These are phyloP conservation scores for Lasioglossum figueresi DNA, from an alignment of 2,888 invertebrate species.

Conservation along the genomic window DNA sequence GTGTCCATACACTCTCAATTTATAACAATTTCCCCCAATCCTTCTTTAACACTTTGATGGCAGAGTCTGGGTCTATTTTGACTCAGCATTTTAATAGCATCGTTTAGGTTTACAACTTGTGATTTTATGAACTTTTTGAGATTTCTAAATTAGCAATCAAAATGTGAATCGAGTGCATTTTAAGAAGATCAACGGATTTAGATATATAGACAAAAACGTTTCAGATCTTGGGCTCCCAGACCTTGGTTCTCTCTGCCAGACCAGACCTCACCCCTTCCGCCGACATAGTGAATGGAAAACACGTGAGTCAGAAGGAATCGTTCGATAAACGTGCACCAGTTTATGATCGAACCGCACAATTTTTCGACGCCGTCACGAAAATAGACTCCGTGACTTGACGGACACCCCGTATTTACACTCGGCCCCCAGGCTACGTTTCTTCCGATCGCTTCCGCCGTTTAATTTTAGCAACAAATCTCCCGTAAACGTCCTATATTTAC, in stretches of 20 bases:
- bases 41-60: neutral
- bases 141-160: neutral
- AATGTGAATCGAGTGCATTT: no score
- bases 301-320: neutral
- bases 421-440: neutral
- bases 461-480: constrained; percentile 36
- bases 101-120: neutral
- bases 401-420: constrained; percentile 14
- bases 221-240: neutral
- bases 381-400: neutral
- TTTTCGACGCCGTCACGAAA: neutral
- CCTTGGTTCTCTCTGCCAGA: neutral
- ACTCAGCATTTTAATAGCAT: neutral
- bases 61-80: neutral
- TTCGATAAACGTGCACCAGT: neutral
- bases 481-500: constrained; percentile 33
- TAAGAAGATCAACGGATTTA: no score
- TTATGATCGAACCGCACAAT: constrained; percentile 2
- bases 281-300: neutral
- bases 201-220: neutral
- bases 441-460: constrained; percentile 29
- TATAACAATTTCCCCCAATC: neutral
- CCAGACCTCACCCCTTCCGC: neutral
- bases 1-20: neutral
- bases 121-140: neutral